Percentiles rank a stretch among this genome's conserved stretches.
phyloP scores from a whole-genome alignment of 2,888 invertebrate species.

The Mellilla xanthometata region DNA sequence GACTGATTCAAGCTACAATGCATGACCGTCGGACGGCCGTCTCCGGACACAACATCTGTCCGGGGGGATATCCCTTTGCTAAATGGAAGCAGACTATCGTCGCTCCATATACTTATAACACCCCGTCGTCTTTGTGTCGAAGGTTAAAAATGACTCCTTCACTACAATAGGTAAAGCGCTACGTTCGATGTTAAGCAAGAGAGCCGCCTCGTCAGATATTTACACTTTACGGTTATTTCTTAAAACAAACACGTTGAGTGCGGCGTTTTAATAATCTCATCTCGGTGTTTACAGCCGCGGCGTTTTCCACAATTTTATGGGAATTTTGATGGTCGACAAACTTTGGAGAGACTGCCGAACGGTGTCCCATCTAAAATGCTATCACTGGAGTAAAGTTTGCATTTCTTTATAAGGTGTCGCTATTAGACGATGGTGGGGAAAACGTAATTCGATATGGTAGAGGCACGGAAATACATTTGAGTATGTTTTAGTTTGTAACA shows the following conservation, averaged over 20 bases:
- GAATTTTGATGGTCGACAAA: slow-evolving; percentile 30
- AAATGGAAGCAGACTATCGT: too few relatives aligned
- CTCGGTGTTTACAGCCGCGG: slow-evolving; percentile 24
- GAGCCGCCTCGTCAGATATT: slow-evolving; percentile 24
- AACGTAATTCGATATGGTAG: neutral
- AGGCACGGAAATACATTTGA: too few relatives aligned
- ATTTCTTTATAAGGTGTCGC: slow-evolving; percentile 12
- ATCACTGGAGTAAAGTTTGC: slow-evolving; percentile 22
- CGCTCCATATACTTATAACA: too few relatives aligned
- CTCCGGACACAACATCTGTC: too few relatives aligned
- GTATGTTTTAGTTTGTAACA: too few relatives aligned
- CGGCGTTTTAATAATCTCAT: slow-evolving; percentile 23
- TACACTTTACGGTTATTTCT: slow-evolving; percentile 24
- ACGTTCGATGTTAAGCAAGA: neutral
- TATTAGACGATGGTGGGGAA: neutral
- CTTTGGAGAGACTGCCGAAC: slow-evolving; percentile 21
- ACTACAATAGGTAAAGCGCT: too few relatives aligned
- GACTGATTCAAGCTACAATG: too few relatives aligned
- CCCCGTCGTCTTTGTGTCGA: too few relatives aligned
- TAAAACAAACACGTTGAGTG: slow-evolving; percentile 21
- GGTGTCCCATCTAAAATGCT: slow-evolving; percentile 25
- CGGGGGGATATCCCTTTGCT: too few relatives aligned
- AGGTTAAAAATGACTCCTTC: too few relatives aligned
- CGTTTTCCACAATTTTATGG: slow-evolving; percentile 26
- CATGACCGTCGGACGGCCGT: too few relatives aligned